These are phyloP conservation scores for Lasioglossum calceatum DNA, from an alignment of 2,888 invertebrate genomes.

Conservation along the genomic window DNA sequence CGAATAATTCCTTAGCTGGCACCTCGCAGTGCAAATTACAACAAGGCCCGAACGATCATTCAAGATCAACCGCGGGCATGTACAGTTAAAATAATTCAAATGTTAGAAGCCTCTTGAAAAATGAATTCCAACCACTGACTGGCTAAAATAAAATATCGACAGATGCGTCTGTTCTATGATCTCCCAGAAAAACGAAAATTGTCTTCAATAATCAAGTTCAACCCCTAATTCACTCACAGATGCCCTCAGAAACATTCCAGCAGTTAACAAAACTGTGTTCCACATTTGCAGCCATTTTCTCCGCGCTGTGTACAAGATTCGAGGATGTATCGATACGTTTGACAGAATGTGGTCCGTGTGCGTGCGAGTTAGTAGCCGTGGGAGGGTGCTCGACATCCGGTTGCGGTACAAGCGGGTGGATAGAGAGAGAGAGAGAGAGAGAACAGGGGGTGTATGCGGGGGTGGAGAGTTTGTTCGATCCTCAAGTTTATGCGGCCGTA, in stretches of 20 bases:
- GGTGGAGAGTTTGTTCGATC: background rate
- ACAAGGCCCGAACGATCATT: too few relatives aligned
- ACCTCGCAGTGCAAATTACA: too few relatives aligned
- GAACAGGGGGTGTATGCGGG: background rate
- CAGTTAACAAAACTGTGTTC: background rate
- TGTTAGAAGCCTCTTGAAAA: background rate
- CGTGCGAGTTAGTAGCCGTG: background rate
- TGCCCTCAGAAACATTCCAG: background rate
- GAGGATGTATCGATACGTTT: background rate
- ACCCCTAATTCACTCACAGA: background rate
- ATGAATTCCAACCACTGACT: background rate
- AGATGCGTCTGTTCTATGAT: background rate
- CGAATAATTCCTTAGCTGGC: too few relatives aligned
- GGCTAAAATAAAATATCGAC: background rate
- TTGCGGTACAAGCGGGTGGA: background rate
- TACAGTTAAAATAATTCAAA: background rate
- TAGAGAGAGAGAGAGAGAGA: background rate
- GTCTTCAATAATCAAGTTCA: background rate
- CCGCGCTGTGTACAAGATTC: background rate
- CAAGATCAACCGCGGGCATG: too few relatives aligned
- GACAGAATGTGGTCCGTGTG: background rate
- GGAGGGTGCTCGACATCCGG: slow-evolving; percentile 12
- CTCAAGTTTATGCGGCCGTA: slow-evolving; percentile 35
- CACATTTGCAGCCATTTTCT: background rate
- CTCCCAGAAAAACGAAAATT: background rate